Evolutionary conservation across 2,113 vertebrate genomes (phyloP).

Genomic region (Anoplopoma fimbria): DNA sequence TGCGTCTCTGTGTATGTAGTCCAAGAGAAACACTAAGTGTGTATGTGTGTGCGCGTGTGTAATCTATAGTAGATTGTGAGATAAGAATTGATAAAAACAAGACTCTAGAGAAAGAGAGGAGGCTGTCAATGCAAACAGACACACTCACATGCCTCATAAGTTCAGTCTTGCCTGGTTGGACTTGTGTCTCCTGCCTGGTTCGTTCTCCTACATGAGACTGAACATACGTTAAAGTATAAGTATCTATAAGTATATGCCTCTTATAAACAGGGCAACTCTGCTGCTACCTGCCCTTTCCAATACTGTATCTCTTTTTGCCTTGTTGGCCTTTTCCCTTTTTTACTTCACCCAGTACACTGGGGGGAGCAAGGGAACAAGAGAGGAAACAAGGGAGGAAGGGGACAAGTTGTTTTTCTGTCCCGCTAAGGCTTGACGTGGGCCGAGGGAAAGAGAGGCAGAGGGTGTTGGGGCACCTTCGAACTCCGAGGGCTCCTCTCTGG

Average conservation of each 20-base stretch:
- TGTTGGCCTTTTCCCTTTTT: constrained; percentile 51
- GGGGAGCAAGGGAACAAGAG: neutral
- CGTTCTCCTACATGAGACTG: constrained; percentile 3
- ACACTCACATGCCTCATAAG: constrained; percentile 20
- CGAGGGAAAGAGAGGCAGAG: constrained; percentile 31
- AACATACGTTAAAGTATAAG: neutral
- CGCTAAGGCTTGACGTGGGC: constrained; percentile 28
- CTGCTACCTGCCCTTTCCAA: neutral
- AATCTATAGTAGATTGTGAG: constrained; percentile 28
- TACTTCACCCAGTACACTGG: constrained; percentile 54
- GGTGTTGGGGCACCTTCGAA: constrained; percentile 53
- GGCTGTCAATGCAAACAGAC: constrained; percentile 26
- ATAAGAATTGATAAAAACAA: constrained; percentile 20
- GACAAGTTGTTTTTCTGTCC: constrained; percentile 74
- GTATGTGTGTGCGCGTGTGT: constrained; percentile 27
- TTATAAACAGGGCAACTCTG: neutral
- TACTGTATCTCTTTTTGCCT: neutral
- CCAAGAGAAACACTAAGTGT: constrained; percentile 53
- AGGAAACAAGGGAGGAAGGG: constrained; percentile 31
- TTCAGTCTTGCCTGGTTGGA: neutral
- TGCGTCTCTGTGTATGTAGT: constrained; percentile 7
- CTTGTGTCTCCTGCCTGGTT: neutral
- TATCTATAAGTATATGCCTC: too few species aligned
- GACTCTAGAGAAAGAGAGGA: constrained; percentile 24
- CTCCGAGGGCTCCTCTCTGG: constrained; percentile 49